A percentile compares a stretch with the other conserved stretches of the same genome.
phyloP scores from a whole-genome alignment of 2,888 invertebrate genomes.

The Eurytoma californica region DNA sequence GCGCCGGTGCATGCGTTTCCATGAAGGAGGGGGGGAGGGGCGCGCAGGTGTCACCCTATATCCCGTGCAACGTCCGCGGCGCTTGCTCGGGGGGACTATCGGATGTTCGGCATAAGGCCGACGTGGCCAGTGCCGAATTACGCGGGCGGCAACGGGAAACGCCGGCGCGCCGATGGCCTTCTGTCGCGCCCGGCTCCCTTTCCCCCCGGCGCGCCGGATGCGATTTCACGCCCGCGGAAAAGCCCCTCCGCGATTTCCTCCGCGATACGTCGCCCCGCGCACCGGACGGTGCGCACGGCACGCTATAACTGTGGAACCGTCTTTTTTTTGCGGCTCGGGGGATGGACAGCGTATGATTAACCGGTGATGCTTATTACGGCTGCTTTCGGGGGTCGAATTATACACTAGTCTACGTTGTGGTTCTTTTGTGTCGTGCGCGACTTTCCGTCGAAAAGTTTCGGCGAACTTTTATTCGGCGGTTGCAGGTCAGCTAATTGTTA shows the following conservation, averaged over 20 bases:
- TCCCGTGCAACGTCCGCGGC: not conserved
- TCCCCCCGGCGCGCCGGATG: not conserved
- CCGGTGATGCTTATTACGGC: too few species aligned
- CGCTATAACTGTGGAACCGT: too few species aligned
- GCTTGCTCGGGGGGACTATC: constrained; percentile 37
- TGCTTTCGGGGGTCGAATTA: too few species aligned
- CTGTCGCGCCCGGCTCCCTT: constrained; percentile 37
- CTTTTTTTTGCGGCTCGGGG: too few species aligned
- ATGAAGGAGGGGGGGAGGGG: too few species aligned
- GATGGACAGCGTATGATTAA: too few species aligned
- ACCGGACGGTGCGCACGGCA: not conserved
- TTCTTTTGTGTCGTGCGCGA: not conserved
- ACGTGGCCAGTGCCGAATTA: constrained; percentile 48
- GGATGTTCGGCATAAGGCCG: constrained; percentile 53
- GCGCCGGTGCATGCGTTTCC: not conserved
- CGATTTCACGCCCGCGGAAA: constrained; percentile 32
- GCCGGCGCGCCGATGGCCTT: constrained; percentile 31
- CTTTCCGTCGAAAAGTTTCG: too few species aligned
- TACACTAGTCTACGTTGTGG: too few species aligned
- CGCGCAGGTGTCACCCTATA: constrained; percentile 41
- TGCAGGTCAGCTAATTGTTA: too few species aligned
- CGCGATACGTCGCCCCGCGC: too few species aligned
- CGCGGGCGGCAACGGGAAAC: constrained; percentile 31
- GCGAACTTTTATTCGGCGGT: too few species aligned
- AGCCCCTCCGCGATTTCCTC: not conserved